Evolutionary conservation across 2,113 vertebrate genomes (phyloP).

Genomic region (Chlamydotis undulata): DNA sequence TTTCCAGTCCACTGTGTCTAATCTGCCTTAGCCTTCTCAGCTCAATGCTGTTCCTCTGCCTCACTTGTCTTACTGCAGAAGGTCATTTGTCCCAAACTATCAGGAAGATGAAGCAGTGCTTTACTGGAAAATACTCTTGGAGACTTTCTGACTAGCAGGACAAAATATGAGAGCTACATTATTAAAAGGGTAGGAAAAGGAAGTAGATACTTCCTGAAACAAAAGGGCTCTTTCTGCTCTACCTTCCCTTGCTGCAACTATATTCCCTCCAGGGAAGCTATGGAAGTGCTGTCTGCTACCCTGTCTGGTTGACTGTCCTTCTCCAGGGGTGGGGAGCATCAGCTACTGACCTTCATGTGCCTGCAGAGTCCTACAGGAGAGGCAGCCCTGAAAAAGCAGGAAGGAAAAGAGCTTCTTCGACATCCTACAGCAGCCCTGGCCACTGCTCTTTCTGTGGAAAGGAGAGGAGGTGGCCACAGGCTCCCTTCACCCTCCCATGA

Average conservation of each 20-base stretch:
- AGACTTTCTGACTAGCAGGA: not conserved
- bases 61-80: not conserved
- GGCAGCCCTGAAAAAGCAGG: not conserved
- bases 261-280: not conserved
- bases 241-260: not conserved
- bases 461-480: accelerated
- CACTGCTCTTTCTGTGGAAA: not conserved
- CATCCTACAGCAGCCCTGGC: not conserved
- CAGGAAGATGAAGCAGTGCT: not conserved
- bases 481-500: not conserved
- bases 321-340: not conserved
- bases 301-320: not conserved
- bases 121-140: not conserved
- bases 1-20: not conserved
- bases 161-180: not conserved
- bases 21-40: not conserved
- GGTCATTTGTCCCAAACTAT: not conserved
- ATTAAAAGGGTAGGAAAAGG: not conserved
- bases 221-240: not conserved
- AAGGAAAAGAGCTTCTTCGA: not conserved
- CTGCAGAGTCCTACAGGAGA: not conserved
- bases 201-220: not conserved
- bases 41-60: not conserved
- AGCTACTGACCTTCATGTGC: not conserved
- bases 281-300: not conserved